phyloP scores from a whole-genome alignment of 2,797 vertebrate species.

The Cossypha niveicapilla region DNA sequence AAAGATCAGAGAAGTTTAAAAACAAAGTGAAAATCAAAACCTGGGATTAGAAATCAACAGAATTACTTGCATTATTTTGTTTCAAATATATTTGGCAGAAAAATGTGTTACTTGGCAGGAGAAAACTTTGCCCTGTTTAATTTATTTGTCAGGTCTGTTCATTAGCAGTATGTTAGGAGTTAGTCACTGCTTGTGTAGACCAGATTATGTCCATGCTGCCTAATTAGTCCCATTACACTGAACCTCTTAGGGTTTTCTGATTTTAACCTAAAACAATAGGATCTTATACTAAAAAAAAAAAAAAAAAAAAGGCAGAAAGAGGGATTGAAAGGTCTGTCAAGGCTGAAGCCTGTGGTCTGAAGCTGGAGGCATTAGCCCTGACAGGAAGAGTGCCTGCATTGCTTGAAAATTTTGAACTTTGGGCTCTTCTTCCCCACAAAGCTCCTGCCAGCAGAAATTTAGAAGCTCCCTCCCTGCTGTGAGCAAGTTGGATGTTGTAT shows the following conservation, averaged over 20 bases:
- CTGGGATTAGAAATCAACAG: background rate
- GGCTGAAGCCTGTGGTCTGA: background rate
- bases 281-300: background rate
- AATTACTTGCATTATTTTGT: background rate
- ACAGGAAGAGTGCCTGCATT: background rate
- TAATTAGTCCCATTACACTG: background rate
- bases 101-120: slow-evolving; percentile 1
- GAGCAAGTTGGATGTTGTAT: background rate
- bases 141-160: background rate
- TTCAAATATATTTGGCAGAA: slow-evolving; percentile 8
- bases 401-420: background rate
- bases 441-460: background rate
- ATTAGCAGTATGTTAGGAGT: background rate
- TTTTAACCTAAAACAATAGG: background rate
- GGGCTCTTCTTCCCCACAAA: background rate
- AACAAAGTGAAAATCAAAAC: slow-evolving; percentile 1
- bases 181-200: background rate
- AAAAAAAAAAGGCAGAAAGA: background rate
- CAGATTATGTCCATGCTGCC: background rate
- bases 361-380: background rate
- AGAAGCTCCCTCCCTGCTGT: background rate
- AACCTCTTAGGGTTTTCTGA: background rate
- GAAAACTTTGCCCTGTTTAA: background rate
- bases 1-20: background rate
- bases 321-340: background rate